These are phyloP conservation scores for Drosophila burlai DNA, from an alignment of 1,140 invertebrate species.

Conservation along the genomic window DNA sequence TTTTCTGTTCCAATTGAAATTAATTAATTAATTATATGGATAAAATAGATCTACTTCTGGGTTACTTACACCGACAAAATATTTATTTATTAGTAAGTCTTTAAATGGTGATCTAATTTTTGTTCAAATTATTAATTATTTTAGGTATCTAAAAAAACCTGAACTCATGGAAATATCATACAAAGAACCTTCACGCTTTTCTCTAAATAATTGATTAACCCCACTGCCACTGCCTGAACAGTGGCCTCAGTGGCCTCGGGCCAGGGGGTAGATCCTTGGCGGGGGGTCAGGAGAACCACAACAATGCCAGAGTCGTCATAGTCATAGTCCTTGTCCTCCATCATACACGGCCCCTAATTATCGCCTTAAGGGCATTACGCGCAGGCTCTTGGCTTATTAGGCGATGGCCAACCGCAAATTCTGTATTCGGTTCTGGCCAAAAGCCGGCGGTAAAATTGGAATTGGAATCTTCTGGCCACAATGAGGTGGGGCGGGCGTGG, in stretches of 20 bases:
- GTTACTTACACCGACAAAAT: neutral
- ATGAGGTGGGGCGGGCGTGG: neutral
- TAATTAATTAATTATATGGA: neutral
- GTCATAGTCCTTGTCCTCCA: neutral
- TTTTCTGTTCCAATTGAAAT: neutral
- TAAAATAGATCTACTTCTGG: neutral
- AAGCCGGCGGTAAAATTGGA: neutral
- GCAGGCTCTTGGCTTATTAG: slow-evolving; percentile 42
- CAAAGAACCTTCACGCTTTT: neutral
- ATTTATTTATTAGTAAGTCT: neutral
- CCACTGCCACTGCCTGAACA: neutral
- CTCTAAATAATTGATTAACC: neutral
- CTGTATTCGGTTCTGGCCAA: slow-evolving; percentile 1
- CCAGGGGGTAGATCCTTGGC: neutral
- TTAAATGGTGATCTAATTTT: too few species aligned
- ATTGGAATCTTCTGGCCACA: slow-evolving; percentile 2
- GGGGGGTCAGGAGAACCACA: slow-evolving; percentile 3
- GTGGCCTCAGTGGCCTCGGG: neutral
- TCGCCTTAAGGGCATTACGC: slow-evolving; percentile 48
- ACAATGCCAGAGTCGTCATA: slow-evolving; percentile 7
- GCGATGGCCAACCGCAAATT: slow-evolving; percentile 26
- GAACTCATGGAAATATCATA: neutral
- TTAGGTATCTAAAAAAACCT: neutral
- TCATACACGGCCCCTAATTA: slow-evolving; percentile 41
- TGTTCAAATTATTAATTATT: neutral